Conservation (phyloP, 2,113 vertebrate genomes). For the Oreocharis arfaki region DNA sequence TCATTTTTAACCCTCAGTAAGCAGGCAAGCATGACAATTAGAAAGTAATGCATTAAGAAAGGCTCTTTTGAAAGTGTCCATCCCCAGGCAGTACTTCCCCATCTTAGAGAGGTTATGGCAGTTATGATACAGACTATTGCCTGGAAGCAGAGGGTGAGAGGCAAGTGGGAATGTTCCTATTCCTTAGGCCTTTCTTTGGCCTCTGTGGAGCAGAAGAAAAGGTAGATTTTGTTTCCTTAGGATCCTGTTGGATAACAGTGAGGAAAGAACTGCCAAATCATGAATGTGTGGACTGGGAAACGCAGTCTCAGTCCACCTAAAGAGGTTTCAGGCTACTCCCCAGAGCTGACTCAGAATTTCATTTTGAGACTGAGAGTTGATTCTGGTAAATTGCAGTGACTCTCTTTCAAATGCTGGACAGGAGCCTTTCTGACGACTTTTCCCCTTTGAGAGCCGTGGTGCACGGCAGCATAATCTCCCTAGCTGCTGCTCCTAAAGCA, state of each 20-base stretch:
- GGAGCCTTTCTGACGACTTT: neutral
- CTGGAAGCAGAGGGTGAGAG: neutral
- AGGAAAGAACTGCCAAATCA: neutral
- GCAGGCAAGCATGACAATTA: neutral
- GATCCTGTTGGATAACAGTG: neutral
- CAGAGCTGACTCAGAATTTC: neutral
- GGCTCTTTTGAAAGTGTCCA: neutral
- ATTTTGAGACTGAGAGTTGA: neutral
- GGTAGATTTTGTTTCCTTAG: neutral
- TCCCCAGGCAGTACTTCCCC: neutral
- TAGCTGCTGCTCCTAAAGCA: conserved; percentile 23
- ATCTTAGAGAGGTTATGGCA: neutral
- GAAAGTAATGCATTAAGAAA: neutral
- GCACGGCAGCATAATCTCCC: conserved; percentile 2
- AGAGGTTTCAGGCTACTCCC: neutral
- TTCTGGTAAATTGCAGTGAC: neutral
- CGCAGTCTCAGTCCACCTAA: neutral
- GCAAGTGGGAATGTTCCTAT: neutral
- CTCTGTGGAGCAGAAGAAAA: neutral
- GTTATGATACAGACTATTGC: neutral
- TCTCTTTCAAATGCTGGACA: neutral
- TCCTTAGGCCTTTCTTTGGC: neutral
- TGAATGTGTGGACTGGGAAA: neutral
- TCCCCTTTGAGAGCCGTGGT: neutral
- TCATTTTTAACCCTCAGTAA: neutral